Conservation (phyloP, 1,140 invertebrate genomes). For the Kradibia gibbosae region DNA sequence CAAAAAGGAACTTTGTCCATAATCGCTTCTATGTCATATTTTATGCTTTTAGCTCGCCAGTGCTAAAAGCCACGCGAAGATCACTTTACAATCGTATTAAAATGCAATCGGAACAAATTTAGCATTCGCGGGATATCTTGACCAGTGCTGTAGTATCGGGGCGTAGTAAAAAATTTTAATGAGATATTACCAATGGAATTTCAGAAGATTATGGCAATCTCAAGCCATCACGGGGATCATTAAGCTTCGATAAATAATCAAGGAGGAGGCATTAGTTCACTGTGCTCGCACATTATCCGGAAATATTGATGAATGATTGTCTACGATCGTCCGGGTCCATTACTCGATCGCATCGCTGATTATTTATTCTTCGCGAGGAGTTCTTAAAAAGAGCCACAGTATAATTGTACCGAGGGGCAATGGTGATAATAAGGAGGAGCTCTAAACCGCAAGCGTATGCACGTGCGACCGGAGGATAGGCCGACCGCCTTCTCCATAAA, state of each 20-base stretch:
- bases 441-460: background rate
- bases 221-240: background rate
- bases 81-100: too few species aligned
- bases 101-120: too few species aligned
- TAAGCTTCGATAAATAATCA: conserved; percentile 32
- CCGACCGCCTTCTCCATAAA: background rate
- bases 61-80: too few species aligned
- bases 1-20: too few species aligned
- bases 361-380: background rate
- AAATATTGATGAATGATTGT: background rate
- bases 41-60: too few species aligned
- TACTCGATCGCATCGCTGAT: background rate
- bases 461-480: background rate
- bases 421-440: background rate
- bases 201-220: background rate
- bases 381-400: background rate
- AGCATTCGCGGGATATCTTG: too few species aligned
- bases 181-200: background rate
- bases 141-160: too few species aligned
- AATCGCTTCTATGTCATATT: too few species aligned
- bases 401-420: background rate
- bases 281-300: background rate
- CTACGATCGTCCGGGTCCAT: background rate
- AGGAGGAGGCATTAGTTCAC: conserved; percentile 26
- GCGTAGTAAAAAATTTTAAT: background rate